Evolutionary conservation across 1,140 invertebrate genomes (phyloP), one percentile per base, ranked within the genome.

Genomic region (Rhizoglyphus robini): DNA sequence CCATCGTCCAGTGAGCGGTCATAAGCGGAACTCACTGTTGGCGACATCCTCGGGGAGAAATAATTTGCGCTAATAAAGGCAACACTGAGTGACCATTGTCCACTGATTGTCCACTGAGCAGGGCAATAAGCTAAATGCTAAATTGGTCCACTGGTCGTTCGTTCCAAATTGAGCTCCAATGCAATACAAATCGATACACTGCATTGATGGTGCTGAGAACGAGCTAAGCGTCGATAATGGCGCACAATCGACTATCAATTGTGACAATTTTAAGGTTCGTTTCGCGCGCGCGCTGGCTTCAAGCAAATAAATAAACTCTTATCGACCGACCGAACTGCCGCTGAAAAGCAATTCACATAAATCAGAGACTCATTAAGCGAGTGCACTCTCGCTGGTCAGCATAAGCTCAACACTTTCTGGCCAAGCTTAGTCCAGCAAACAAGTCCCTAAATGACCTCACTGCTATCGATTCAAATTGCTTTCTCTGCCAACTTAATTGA

Each of bases 41-140:
- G 31, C 23, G 15, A 32, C 8, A 54, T 54, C 51, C 51, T 54
- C 51, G 51, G 51, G 51, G 51, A 54, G 51, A 5, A 54, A 54
- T 5, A 46, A 46, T 46, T 8, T 54, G 51, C 8, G 15, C 15
- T 8, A 54, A 32, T 54, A 23, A 54, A 32, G 8, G 51, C 15
- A 23, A 5, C 51, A 54, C 15, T 11, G 15, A 32, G 23, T 54
- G 51, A 54, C 51, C 51, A 54, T 54, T 54, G 51, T 54, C 51
- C 51, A 54, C 23, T 23, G 41, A n/a, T n/a, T n/a, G n/a, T n/a
- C n/a, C n/a, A n/a, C n/a, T n/a, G n/a, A n/a, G n/a, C n/a, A n/a
- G n/a, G 18, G 36, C 36, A 41, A 41, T 41, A 41, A 41, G 36
- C 36, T 41, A 41, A 41, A 41, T 41, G 36, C 8, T n/a, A n/a